Evolutionary conservation across 1,140 invertebrate species (phyloP).

Genomic region (Drosophila novamexicana): DNA sequence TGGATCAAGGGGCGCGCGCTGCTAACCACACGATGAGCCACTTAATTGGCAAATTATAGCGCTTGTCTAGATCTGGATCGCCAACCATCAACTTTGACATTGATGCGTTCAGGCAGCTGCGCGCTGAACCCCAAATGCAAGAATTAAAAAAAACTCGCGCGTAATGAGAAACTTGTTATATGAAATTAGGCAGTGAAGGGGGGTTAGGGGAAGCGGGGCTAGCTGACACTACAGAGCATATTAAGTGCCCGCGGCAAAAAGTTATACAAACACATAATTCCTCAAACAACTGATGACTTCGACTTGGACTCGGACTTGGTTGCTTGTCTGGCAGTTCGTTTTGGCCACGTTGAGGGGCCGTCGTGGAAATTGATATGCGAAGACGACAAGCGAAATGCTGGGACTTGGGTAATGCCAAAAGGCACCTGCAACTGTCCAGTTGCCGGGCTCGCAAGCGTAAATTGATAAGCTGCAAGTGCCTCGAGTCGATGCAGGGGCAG

Average conservation of each 20-base stretch:
- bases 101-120: constrained; percentile 73
- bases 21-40: constrained; percentile 23
- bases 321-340: not conserved
- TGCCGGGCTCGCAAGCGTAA: constrained; percentile 60
- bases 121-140: constrained; percentile 3
- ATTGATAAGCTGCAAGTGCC: constrained; percentile 72
- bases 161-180: constrained; percentile 81
- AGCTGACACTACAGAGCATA: constrained; percentile 26
- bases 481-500: constrained; percentile 1
- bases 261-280: constrained; percentile 69
- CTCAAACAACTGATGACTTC: constrained; percentile 32
- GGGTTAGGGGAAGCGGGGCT: not conserved
- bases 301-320: constrained; percentile 2
- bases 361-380: constrained; percentile 69
- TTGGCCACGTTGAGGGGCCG: constrained; percentile 14
- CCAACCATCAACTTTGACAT: constrained; percentile 72
- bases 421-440: constrained; percentile 46
- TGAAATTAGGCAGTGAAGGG: constrained; percentile 67
- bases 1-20: constrained; percentile 5
- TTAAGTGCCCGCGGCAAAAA: constrained; percentile 57
- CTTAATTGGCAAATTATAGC: constrained; percentile 81
- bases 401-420: constrained; percentile 39
- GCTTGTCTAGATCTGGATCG: constrained; percentile 73
- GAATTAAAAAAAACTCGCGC: constrained; percentile 15
- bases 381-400: constrained; percentile 31